Evolutionary conservation across 2,797 vertebrate genomes (phyloP), one percentile per base, ranked within the genome.

Genomic region (Dicrostonyx torquatus): DNA sequence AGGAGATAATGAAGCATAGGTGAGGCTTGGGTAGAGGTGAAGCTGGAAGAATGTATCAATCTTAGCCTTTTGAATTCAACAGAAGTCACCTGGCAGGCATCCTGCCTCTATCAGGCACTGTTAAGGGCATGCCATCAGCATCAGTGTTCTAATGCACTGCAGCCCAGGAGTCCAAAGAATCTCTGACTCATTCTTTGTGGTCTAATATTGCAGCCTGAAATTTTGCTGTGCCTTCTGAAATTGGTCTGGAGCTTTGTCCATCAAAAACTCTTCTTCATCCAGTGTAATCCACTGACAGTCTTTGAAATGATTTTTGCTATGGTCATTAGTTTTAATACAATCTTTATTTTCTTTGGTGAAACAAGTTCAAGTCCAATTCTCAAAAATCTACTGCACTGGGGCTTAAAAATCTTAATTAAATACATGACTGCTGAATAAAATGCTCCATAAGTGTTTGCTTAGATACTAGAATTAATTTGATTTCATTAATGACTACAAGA

Each of bases 321-420:
- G 29, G 45, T 48, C 40, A 84, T 96, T 88, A 83, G 48, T 78
- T 94, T 96, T 95, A 90, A 83, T 15, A 15, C 73, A 22, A 50
- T 37, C 55, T 87, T 48, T 58, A 40, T 85, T 90, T 86, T 83
- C 31, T 87, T 94, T 22, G 34, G 43, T 92, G 17, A 94, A 93
- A 94, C 3, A 85, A 96, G 68, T 64, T 20, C 75, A 95, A 93
- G 31, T 37, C 18, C 94, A 83, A 66, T 50, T 93, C 60, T 50
- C 9, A 0, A 53, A 95, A 88, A 86, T n/a, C 60, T 87, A 73
- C 34, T 60, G 10, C 55, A 91, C 50, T 82, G 26, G 45, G 43
- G 18, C 58, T 94, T 96, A 77, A 87, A 92, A 91, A 94, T 64
- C 45, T 93, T 94, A 90, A 95, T 96, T 97, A 94, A 95, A 91